phyloP scores from a whole-genome alignment of 2,113 vertebrate species.

The Vombatus ursinus region DNA sequence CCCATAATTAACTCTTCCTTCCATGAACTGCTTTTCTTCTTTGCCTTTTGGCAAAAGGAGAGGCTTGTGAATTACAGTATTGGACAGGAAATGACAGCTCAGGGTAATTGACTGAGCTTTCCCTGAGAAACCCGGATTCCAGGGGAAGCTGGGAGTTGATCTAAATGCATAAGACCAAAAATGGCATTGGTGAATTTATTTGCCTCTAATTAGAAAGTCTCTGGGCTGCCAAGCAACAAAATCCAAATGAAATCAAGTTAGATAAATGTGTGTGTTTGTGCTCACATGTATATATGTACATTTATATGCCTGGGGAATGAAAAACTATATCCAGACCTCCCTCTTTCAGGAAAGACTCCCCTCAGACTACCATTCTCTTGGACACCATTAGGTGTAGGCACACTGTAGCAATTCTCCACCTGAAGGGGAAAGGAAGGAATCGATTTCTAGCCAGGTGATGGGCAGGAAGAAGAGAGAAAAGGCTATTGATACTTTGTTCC shows the following conservation, averaged over 20 bases:
- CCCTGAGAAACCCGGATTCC: neutral
- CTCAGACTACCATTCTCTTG: neutral
- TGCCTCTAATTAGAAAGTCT: neutral
- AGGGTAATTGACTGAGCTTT: conserved; percentile 57
- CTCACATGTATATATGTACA: neutral
- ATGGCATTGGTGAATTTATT: neutral
- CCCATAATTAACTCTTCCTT: conserved; percentile 58
- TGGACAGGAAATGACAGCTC: conserved; percentile 31
- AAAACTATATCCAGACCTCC: neutral
- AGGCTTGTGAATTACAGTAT: neutral
- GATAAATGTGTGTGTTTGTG: fast-evolving
- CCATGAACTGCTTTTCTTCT: conserved; percentile 34
- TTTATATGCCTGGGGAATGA: neutral
- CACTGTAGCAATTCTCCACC: neutral
- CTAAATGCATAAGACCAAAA: neutral
- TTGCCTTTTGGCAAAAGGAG: conserved; percentile 51
- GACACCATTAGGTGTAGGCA: neutral
- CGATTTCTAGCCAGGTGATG: too few species aligned
- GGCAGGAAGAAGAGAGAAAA: neutral
- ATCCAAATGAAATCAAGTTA: neutral
- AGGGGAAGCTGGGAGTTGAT: conserved; percentile 8
- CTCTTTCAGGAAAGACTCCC: neutral
- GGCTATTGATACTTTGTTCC: neutral
- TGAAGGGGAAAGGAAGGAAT: neutral
- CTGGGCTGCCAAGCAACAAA: conserved; percentile 46